These are phyloP conservation scores for Drosophila lacertosa DNA, from an alignment of 1,140 invertebrate species.

Conservation along the genomic window DNA sequence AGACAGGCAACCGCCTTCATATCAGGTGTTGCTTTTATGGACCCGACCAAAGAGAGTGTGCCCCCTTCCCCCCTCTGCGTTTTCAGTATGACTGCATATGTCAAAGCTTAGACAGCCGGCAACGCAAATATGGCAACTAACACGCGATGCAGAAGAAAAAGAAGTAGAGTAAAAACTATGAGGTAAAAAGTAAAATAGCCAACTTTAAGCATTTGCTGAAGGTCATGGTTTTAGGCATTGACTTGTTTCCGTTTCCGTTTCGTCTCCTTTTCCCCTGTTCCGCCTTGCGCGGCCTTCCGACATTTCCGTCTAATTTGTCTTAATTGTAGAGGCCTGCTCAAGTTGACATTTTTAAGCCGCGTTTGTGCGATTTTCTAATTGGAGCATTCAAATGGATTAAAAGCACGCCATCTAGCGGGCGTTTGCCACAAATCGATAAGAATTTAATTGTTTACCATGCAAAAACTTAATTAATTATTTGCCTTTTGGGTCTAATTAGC, in stretches of 20 bases:
- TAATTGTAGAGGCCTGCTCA: slow-evolving; percentile 54
- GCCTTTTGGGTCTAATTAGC: slow-evolving; percentile 66
- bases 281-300: slow-evolving; percentile 21
- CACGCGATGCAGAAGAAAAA: slow-evolving; percentile 59
- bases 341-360: slow-evolving; percentile 69
- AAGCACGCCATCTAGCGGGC: slow-evolving; percentile 47
- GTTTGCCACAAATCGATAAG: slow-evolving; percentile 23
- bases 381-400: slow-evolving; percentile 48
- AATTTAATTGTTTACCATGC: slow-evolving; percentile 45
- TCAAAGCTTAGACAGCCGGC: slow-evolving; percentile 74
- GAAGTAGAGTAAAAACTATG: slow-evolving; percentile 10
- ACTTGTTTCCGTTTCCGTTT: slow-evolving; percentile 32
- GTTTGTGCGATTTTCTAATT: slow-evolving; percentile 47
- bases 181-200: slow-evolving; percentile 3
- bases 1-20: slow-evolving; percentile 48
- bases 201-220: slow-evolving; percentile 39
- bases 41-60: neutral
- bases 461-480: slow-evolving; percentile 73
- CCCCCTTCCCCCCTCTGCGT: neutral
- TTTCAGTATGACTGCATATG: slow-evolving; percentile 59
- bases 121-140: slow-evolving; percentile 73
- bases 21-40: slow-evolving; percentile 59
- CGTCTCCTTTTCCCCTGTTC: neutral
- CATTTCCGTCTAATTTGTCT: slow-evolving; percentile 77
- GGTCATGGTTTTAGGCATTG: slow-evolving; percentile 64